Percentiles rank a stretch among this genome's conserved stretches.
Conservation (phyloP, 1,140 invertebrate species). For the Plutomurus gul region DNA sequence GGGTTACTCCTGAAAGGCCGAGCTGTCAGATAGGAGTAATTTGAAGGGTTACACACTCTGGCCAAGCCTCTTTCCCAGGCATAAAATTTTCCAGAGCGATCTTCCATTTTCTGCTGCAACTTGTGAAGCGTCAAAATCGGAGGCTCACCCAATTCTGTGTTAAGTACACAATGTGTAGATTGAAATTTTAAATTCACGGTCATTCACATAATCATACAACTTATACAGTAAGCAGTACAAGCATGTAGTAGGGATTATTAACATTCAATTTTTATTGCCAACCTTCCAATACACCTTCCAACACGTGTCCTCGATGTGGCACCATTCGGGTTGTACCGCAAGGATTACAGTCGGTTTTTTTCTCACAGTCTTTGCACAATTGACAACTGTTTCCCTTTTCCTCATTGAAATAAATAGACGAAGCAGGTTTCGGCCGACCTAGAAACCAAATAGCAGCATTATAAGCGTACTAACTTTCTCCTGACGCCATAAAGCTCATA, state of each 20-base stretch:
- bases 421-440: not conserved
- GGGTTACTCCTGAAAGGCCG: constrained; percentile 46
- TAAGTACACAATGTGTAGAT: not conserved
- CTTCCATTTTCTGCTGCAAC: constrained; percentile 44
- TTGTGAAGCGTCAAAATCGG: constrained; percentile 50
- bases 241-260: not conserved
- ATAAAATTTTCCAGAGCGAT: constrained; percentile 46
- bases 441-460: not conserved
- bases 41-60: constrained; percentile 49
- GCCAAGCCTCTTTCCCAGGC: constrained; percentile 47
- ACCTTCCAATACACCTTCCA: constrained; percentile 46
- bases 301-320: constrained; percentile 29
- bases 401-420: not conserved
- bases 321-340: constrained; percentile 30
- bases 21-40: constrained; percentile 50
- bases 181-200: not conserved
- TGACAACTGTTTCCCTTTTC: constrained; percentile 22
- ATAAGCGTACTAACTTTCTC: not conserved
- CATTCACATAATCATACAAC: not conserved
- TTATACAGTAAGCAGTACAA: too few relatives aligned
- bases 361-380: constrained; percentile 16
- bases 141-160: constrained; percentile 45
- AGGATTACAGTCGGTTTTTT: constrained; percentile 41
- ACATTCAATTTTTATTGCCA: not conserved
- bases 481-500: constrained; percentile 12